Evolutionary conservation across 2,113 vertebrate species (phyloP), one percentile per base, ranked within the genome.

Genomic region (Sceloporus tristichus): DNA sequence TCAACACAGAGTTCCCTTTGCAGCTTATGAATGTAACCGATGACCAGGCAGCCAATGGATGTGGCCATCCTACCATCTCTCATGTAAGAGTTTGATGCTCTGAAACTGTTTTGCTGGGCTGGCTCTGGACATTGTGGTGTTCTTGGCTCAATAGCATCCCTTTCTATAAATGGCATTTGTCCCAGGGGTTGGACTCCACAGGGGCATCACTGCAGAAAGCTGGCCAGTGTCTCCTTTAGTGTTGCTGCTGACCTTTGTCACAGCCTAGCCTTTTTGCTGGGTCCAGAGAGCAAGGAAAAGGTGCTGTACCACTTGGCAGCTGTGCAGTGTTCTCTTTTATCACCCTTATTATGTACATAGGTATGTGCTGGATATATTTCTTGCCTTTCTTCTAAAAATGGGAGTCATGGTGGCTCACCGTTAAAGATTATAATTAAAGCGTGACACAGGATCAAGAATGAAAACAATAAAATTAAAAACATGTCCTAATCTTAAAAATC

Each of bases 71-170:
- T 40, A 1, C 90, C 2, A 0, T 9, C 27, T 89, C 91, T 48
- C 91, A 89, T 79, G 96, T 97, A 84, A 91, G 94, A 94, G 59
- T 86, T 87, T 89, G 19, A 6, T 48, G 79, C 82, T 62, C 75
- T 68, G 80, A 85, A 0, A 16, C 1, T 38, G 21, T 40, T 18
- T 29, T 4, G 4, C n/a, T 42, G 34, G 11, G 16, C 34, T 11
- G 0, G 34, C 34, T 23, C 34, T 1, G n/a, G 6, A 19, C 7
- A 48, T 62, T 42, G n/a, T 21, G 10, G 34, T 9, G 10, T 25
- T 18, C 77, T 19, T 8, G 29, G 19, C 14, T 23, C 59, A 19
- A 68, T 2, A 0, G 18, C 1, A 23, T 42, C 34, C 48, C 42
- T 7, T 70, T 42, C 42, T 10, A 3, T 21, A 54, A 14, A 68